These are phyloP conservation scores for Dendrophyllia cribrosa DNA, from an alignment of 64 coral and sea anemone genomes.

Conservation along the genomic window DNA sequence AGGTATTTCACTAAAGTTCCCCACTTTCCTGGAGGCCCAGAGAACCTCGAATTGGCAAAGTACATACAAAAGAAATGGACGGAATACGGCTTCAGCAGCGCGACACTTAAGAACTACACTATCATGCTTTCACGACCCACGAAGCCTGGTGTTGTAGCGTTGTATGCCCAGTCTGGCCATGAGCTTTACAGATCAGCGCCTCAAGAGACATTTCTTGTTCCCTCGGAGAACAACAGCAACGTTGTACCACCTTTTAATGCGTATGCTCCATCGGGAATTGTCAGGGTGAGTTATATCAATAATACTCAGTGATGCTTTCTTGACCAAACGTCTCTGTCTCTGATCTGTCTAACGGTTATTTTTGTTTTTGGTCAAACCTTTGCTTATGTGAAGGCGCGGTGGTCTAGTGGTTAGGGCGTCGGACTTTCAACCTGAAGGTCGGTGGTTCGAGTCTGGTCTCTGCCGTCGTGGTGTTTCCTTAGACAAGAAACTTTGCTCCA, in stretches of 20 bases:
- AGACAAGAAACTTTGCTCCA: no score
- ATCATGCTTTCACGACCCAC: slow-evolving; percentile 88
- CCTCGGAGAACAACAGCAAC: slow-evolving; percentile 78
- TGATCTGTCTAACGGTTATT: neutral
- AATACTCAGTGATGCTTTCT: neutral
- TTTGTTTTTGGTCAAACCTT: no score
- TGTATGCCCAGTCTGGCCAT: slow-evolving; percentile 28
- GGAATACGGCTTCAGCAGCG: slow-evolving; percentile 69
- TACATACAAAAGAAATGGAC: slow-evolving; percentile 81
- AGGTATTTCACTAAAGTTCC: slow-evolving; percentile 88
- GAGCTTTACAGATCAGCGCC: slow-evolving; percentile 42
- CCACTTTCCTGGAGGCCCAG: slow-evolving; percentile 71
- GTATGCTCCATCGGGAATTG: slow-evolving; percentile 82
- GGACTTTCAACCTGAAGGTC: no score
- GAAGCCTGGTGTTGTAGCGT: slow-evolving; percentile 69
- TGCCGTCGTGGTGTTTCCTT: no score
- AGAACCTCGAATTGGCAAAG: slow-evolving; percentile 72
- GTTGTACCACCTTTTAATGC: slow-evolving; percentile 90
- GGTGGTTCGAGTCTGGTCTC: no score
- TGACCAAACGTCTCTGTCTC: neutral
- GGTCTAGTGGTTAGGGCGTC: no score
- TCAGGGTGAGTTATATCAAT: slow-evolving; percentile 53
- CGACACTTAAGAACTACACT: slow-evolving; percentile 77
- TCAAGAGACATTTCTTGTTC: slow-evolving; percentile 61
- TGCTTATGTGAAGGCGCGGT: no score